These are phyloP conservation scores for Atopsyche davidsoni DNA, from an alignment of 1,140 invertebrate species.

Conservation along the genomic window DNA sequence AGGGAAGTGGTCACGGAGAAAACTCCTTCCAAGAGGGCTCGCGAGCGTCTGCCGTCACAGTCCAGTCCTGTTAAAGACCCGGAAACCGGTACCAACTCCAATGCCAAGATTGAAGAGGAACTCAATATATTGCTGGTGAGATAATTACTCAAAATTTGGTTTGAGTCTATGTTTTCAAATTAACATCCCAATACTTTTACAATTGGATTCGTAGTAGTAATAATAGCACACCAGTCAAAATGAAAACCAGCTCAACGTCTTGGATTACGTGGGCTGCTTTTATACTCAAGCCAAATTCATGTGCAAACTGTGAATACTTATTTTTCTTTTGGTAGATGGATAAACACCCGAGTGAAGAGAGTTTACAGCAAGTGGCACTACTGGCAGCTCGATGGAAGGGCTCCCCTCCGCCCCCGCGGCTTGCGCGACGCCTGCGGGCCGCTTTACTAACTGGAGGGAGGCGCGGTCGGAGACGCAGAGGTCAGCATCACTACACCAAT, in stretches of 20 bases:
- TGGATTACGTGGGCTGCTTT: no score
- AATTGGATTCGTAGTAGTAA: no score
- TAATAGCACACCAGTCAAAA: no score
- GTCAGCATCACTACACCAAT: no score
- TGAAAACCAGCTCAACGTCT: no score
- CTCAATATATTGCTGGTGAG: conserved; percentile 12
- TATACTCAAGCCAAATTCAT: no score
- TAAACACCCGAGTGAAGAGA: conserved; percentile 14
- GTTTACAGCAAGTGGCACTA: conserved; percentile 1
- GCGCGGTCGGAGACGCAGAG: conserved; percentile 5
- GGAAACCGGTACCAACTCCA: background rate
- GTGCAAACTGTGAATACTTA: no score
- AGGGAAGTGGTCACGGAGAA: conserved; percentile 17
- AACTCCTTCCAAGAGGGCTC: conserved; percentile 32
- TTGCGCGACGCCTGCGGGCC: conserved; percentile 9
- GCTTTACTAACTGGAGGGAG: conserved; percentile 6
- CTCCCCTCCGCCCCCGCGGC: conserved; percentile 8
- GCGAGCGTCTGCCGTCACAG: conserved; percentile 29
- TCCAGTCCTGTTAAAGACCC: conserved; percentile 21
- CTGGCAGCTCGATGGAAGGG: conserved; percentile 13
- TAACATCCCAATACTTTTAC: no score
- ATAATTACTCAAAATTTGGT: background rate
- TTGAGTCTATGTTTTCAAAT: no score
- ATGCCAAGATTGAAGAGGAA: conserved; percentile 16
- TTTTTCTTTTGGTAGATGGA: conserved; percentile 9